Base-by-base conservation (phyloP, 2,113 vertebrate species). In the Sceloporus undulatus region DNA sequence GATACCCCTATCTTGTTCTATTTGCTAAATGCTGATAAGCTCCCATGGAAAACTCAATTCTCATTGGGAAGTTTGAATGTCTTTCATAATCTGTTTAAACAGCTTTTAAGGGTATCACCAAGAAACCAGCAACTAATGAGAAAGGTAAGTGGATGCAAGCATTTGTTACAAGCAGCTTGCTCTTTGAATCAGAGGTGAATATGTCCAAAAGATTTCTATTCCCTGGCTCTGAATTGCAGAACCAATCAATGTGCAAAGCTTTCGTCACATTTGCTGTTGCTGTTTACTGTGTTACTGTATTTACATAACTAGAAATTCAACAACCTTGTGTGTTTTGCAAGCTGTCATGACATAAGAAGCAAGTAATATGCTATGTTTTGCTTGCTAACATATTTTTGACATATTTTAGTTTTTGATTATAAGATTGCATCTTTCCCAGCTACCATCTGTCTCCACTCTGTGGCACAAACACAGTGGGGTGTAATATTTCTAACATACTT, bases 301-400 rank as follows among this genome's bases (percentile, higher is more conserved):
- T 97, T 97, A 96, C 90, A 88, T 93, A 94, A 89, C 93, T 93
- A 93, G 94, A 95, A 92, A 95, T 85, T 91, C 95, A 94, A 91
- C 94, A 95, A 94, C 92, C 92, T 93, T 93, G 93, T 93, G 84
- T 97, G 96, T 97, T 97, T 97, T 97, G 96, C 97, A 97, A 97
- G 96, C 97, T 97, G 97, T 97, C 96, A 94, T 94, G 96, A 97
- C 96, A 96, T 91, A 91, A 94, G 94, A 96, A 62, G 68, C 94
- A 93, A 90, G 94, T 96, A 97, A 96, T 95, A 94, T 89, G 96
- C 94, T 95, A 65, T 96, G 93, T 96, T 97, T 97, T 97, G 95
- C 96, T 97, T 94, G 94, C 95, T 97, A 97, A 96, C 97, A 97
- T 96, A 97, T 97, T 97, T 96, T 92, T 97, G 96, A 97, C 97